Conservation (phyloP, 2,797 vertebrate species). For the Anas bernieri region DNA sequence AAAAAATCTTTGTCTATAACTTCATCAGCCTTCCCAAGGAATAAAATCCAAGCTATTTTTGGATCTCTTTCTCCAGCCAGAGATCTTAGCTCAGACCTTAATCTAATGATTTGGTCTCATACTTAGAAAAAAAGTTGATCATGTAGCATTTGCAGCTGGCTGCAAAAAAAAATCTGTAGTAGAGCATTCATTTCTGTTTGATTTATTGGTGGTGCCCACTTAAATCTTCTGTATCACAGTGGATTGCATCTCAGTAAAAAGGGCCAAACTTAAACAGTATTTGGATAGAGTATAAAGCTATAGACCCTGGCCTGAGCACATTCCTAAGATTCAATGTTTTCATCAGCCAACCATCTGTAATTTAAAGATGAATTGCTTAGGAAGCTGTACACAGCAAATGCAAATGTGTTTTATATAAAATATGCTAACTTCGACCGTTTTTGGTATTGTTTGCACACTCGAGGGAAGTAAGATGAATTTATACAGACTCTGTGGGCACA, state of each 20-base stretch:
- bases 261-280: conserved; percentile 53
- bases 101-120: conserved; percentile 7
- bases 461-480: conserved; percentile 23
- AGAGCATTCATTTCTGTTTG: conserved; percentile 33
- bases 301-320: conserved; percentile 39
- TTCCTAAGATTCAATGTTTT: conserved; percentile 33
- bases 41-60: background rate
- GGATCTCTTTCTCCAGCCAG: background rate
- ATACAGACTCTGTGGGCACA: conserved; percentile 12
- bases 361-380: conserved; percentile 46
- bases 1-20: conserved; percentile 4
- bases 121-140: background rate
- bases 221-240: conserved; percentile 32
- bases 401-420: conserved; percentile 35
- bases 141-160: conserved; percentile 25
- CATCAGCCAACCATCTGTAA: conserved; percentile 52
- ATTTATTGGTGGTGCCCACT: conserved; percentile 46
- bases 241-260: conserved; percentile 46
- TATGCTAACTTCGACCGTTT: conserved; percentile 17
- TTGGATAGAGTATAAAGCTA: conserved; percentile 63
- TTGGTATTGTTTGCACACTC: conserved; percentile 38
- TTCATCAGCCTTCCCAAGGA: conserved; percentile 39
- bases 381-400: background rate
- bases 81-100: conserved; percentile 11
- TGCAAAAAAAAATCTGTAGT: conserved; percentile 11